Evolutionary conservation across 1,140 invertebrate genomes (phyloP).

Genomic region (Mya arenaria): DNA sequence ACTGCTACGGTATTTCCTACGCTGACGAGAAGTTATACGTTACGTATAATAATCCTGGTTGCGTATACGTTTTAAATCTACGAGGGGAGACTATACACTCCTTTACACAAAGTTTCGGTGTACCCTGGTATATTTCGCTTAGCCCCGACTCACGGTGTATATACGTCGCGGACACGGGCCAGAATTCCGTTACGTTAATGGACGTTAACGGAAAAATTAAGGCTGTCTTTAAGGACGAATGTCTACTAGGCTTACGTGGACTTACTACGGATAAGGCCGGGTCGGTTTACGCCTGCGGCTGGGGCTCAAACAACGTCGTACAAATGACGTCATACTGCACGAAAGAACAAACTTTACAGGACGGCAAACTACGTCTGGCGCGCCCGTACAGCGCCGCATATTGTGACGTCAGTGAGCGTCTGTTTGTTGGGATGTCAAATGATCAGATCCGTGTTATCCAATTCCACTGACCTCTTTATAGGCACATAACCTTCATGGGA

Average conservation of each 20-base stretch:
- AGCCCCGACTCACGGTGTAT: background rate
- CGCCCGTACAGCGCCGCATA: background rate
- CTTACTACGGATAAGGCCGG: background rate
- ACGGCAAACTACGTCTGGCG: background rate
- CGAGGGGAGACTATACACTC: background rate
- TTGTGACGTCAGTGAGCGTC: background rate
- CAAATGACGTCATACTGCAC: background rate
- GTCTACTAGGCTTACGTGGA: background rate
- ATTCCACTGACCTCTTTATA: too few relatives aligned
- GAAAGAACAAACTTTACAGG: background rate
- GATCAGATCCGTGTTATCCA: background rate
- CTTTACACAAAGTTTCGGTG: background rate
- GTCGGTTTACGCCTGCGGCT: background rate
- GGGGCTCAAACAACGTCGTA: background rate
- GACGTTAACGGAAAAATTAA: background rate
- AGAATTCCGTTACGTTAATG: background rate
- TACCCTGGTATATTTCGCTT: background rate
- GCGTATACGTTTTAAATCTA: background rate
- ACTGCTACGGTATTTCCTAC: background rate
- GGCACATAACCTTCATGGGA: too few relatives aligned
- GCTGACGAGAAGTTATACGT: background rate
- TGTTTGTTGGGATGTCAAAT: background rate
- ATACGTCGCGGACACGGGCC: background rate
- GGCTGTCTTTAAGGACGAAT: background rate
- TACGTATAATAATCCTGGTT: background rate